Percentiles rank a stretch among this genome's conserved stretches.
Conservation (phyloP, 2,113 vertebrate genomes). For the Nyctibius bracteatus region DNA sequence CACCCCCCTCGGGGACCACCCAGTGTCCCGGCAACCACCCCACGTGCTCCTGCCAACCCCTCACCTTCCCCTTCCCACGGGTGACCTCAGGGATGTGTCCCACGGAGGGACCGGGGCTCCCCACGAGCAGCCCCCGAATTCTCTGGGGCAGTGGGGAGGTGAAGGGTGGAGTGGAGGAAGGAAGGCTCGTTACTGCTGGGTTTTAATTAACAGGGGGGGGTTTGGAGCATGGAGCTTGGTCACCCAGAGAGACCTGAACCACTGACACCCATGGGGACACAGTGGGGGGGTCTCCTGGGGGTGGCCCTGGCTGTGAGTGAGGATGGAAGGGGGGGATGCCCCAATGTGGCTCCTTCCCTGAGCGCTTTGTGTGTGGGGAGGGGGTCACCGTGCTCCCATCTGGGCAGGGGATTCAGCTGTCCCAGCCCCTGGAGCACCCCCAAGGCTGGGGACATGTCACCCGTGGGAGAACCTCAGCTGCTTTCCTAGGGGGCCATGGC, state of each 20-base stretch:
- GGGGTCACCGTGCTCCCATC: not conserved
- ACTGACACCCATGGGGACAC: not conserved
- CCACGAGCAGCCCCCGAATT: not conserved
- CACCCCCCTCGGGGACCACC: not conserved
- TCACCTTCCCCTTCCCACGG: not conserved
- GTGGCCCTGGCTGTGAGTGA: no score
- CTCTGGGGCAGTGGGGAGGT: fast-evolving
- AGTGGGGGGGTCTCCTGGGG: not conserved
- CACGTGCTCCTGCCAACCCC: not conserved
- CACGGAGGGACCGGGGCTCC: not conserved
- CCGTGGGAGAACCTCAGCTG: not conserved
- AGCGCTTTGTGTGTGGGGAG: no score
- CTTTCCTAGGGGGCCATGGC: not conserved
- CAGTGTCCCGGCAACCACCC: not conserved
- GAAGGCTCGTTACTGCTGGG: not conserved
- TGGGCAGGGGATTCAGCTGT: not conserved
- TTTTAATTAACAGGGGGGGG: not conserved
- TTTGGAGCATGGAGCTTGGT: not conserved
- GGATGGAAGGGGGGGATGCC: not conserved
- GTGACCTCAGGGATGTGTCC: not conserved
- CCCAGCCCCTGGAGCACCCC: not conserved
- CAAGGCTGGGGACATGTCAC: no score
- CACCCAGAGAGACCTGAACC: no score
- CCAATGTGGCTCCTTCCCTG: not conserved
- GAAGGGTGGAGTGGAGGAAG: not conserved